Evolutionary conservation across 2,888 invertebrate species (phyloP), one percentile per base, ranked within the genome.

Genomic region (Cactoblastis cactorum): DNA sequence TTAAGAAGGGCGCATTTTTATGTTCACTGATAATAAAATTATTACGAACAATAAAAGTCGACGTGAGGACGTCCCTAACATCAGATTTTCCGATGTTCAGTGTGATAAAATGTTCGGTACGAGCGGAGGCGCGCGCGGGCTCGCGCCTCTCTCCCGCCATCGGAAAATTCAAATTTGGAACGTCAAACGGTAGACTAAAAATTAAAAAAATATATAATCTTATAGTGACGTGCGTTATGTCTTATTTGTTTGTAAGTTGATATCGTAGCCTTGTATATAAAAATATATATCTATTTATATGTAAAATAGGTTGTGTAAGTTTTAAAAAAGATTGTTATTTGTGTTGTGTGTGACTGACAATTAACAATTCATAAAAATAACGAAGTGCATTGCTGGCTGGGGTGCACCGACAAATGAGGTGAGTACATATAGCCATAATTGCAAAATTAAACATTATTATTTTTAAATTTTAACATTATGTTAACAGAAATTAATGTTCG

Each of bases 71-170:
- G 66, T 69, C 85, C 63, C 84, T 85, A 83, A 64, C 59, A 66
- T 71, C 66, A 76, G 78, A 83, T 83, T 83, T 80, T 67, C 68
- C 68, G 70, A 66, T 67, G 71, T 71, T 83, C 85, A 85, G 85
- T 85, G 73, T 79, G 84, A 83, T 83, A 83, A 82, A 83, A 82
- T 80, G 81, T 74, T 77, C 65, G 78, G 64, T 65, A 67, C 65
- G 69, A 68, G 75, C 76, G 78, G 81, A 69, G 71, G 77, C 67
- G 62, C 71, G 74, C 73, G 73, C 67, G 73, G 71, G 61, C 65
- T 65, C 66, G 59, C 65, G 62, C 59, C 65, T 62, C 61, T 58
- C 74, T 76, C 84, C 80, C 85, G 84, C 83, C 83, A 80, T 68
- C 73, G 72, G 62, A 53, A 72, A 74, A 74, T 84, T 85, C 71